phyloP scores from a whole-genome alignment of 2,113 vertebrate genomes.

The Chrysochloris asiatica region DNA sequence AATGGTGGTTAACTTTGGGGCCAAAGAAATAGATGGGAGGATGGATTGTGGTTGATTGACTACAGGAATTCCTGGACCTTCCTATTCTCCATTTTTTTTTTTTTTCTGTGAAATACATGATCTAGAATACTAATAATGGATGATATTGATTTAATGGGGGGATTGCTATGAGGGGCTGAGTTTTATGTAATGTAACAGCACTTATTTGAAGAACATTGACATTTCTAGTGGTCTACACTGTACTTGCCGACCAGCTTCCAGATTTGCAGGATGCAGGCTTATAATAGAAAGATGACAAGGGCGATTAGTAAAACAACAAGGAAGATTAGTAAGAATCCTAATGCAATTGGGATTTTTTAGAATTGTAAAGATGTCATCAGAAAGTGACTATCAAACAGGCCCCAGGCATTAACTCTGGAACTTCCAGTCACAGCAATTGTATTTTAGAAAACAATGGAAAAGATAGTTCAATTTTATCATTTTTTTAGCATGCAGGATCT shows the following conservation, averaged over 20 bases:
- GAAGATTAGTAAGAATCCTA: conserved; percentile 26
- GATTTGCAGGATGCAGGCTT: conserved; percentile 29
- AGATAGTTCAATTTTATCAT: neutral
- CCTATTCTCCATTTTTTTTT: conserved; percentile 28
- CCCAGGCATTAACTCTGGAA: neutral
- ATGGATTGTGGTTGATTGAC: conserved; percentile 22
- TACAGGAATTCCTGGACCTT: conserved; percentile 26
- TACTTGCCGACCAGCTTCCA: conserved; percentile 29
- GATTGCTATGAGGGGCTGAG: too few species aligned
- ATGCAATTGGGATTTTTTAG: neutral
- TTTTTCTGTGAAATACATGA: conserved; percentile 49
- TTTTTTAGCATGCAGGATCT: conserved; percentile 33
- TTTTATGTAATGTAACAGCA: conserved; percentile 57
- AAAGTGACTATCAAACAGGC: conserved; percentile 21
- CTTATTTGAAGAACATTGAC: conserved; percentile 60
- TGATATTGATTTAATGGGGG: conserved; percentile 27
- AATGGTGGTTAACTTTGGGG: neutral
- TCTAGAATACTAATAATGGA: conserved; percentile 56
- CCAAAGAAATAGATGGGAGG: neutral
- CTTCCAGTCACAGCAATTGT: conserved; percentile 17
- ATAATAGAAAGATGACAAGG: conserved; percentile 13
- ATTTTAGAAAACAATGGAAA: conserved; percentile 34
- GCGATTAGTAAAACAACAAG: too few species aligned
- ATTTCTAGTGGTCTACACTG: conserved; percentile 53
- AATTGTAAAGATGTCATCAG: neutral